Evolutionary conservation across 2,113 vertebrate genomes (phyloP), one percentile per base, ranked within the genome.

Genomic region (Odocoileus virginianus): DNA sequence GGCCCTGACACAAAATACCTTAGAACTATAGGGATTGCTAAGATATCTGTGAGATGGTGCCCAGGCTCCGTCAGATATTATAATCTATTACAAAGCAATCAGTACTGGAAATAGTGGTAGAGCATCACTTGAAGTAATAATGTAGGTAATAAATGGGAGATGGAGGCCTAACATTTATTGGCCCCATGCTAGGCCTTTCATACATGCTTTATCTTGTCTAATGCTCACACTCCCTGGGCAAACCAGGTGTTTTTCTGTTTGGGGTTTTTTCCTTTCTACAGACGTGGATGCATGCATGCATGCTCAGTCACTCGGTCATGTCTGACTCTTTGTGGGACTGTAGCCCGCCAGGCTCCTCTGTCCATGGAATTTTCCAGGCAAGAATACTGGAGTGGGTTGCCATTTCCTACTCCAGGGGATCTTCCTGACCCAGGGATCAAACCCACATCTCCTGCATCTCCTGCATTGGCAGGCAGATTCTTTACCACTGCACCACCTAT

Each of bases 1-100:
- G 96, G 96, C 82, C 27, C 58, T 54, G n/a, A 92, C 78, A 95
- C 28, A 95, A 95, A 89, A 96, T 90, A 83, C 43, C 54, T 92
- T 90, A 81, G 64, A 96, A 81, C 23, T 33, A 33, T 4, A 86
- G 50, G 16, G 61, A 79, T 92, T 95, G n/a, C 45, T 79, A 90
- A 86, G 43, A 54, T 96, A 83, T 82, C 52, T 89, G 36, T 85
- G 43, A 60, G n/a, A 64, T 36, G 43, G 83, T 90, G 23, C 52
- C 61, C 30, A 84, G 61, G 27, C 33, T 85, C 21, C 6, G 16
- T 50, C 95, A 88, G 28, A 50, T 91, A 58, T 71, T 93, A 89
- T 74, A 91, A 28, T 30, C 61, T 89, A 47, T 64, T 61, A 79
- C 33, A 91, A 50, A 85, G 67, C 93, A 89, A 47, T 57, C 30